These are phyloP conservation scores for Zonotrichia leucophrys DNA, from an alignment of 2,113 vertebrate species.

Conservation along the genomic window DNA sequence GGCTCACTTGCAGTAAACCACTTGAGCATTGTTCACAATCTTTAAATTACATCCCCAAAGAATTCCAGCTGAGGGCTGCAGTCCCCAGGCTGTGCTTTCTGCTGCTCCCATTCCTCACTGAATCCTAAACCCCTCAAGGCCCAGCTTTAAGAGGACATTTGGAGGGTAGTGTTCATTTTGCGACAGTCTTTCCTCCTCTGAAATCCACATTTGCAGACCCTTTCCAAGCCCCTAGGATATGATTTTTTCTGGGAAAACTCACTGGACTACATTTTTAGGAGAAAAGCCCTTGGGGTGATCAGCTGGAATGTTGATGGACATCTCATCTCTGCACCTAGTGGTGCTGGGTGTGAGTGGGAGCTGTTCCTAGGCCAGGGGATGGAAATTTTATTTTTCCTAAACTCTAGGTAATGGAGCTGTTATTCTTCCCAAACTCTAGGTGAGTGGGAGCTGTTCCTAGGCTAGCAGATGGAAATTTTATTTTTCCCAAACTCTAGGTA, in stretches of 20 bases:
- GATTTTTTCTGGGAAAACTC: neutral
- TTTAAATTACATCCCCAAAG: neutral
- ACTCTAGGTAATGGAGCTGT: neutral
- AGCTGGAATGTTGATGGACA: neutral
- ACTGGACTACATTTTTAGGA: neutral
- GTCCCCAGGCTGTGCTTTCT: neutral
- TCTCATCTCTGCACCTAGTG: neutral
- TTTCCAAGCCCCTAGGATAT: neutral
- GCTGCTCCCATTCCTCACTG: neutral
- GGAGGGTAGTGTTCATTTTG: neutral
- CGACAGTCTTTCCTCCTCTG: neutral
- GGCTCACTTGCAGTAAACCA: neutral
- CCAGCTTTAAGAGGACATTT: neutral
- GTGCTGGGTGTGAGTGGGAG: neutral
- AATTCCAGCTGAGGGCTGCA: neutral
- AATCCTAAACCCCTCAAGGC: neutral
- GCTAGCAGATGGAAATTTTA: neutral
- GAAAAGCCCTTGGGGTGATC: neutral
- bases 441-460: neutral
- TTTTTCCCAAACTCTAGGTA: neutral
- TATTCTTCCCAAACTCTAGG: too few relatives aligned
- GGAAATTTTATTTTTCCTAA: neutral
- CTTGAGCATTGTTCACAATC: neutral
- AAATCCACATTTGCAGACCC: neutral
- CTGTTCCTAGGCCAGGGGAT: neutral